phyloP scores from a whole-genome alignment of 2,113 vertebrate genomes.

The Rhynchomys soricoides region DNA sequence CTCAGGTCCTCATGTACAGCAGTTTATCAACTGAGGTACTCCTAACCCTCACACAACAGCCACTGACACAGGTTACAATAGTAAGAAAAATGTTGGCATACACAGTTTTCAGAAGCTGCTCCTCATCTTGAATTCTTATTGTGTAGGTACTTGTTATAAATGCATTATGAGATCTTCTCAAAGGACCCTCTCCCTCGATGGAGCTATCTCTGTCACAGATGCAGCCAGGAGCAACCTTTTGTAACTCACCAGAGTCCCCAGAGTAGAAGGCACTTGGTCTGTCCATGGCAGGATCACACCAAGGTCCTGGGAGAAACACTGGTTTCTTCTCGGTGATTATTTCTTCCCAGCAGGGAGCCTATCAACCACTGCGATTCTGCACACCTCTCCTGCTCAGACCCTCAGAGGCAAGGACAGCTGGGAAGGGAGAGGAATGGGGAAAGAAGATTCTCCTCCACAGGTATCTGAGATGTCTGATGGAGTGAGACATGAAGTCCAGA shows the following conservation, averaged over 20 bases:
- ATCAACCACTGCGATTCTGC: background rate
- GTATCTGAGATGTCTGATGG: fast-evolving
- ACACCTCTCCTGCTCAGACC: fast-evolving
- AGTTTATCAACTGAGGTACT: background rate
- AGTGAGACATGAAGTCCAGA: fast-evolving
- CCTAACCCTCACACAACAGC: background rate
- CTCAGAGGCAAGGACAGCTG: background rate
- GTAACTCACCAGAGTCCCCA: background rate
- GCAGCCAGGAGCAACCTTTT: background rate
- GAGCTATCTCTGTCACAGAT: background rate
- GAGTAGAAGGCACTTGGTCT: background rate
- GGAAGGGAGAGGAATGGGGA: too few relatives aligned
- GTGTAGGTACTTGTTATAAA: background rate
- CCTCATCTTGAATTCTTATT: background rate
- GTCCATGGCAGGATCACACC: background rate
- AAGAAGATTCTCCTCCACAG: too few relatives aligned
- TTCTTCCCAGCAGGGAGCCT: background rate
- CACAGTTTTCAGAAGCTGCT: background rate
- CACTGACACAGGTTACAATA: background rate
- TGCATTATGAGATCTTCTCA: background rate
- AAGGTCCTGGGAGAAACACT: background rate
- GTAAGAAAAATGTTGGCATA: background rate
- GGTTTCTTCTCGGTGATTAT: background rate
- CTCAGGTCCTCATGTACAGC: background rate
- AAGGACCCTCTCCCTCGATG: background rate